These are phyloP conservation scores for Diploptera punctata DNA, from an alignment of 2,888 invertebrate species.

Conservation along the genomic window DNA sequence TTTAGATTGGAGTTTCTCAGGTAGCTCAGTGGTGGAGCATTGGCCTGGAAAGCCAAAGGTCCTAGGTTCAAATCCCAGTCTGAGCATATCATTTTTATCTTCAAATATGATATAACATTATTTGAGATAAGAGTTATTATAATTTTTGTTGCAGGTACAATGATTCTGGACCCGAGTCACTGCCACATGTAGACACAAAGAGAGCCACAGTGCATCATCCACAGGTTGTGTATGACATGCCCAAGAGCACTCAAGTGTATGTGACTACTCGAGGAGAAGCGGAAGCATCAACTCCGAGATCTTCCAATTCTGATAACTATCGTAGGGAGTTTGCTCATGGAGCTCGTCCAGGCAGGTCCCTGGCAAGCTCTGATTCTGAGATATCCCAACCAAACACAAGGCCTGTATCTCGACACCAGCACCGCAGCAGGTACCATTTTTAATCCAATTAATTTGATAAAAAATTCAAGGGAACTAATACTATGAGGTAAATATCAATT, in stretches of 20 bases:
- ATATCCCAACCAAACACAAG: slow-evolving; percentile 57
- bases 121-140: too few species aligned
- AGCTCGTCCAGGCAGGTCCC: slow-evolving; percentile 55
- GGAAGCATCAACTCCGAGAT: slow-evolving; percentile 38
- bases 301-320: slow-evolving; percentile 66
- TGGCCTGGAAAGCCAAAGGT: too few species aligned
- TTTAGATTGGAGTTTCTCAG: too few species aligned
- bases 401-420: slow-evolving; percentile 49
- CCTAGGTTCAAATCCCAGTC: too few species aligned
- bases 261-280: slow-evolving; percentile 44
- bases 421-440: slow-evolving; percentile 37
- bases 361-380: slow-evolving; percentile 63
- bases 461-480: background rate
- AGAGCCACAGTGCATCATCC: slow-evolving; percentile 62
- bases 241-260: slow-evolving; percentile 55
- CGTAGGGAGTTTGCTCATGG: slow-evolving; percentile 76
- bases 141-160: slow-evolving; percentile 35
- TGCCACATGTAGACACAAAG: slow-evolving; percentile 39
- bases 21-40: too few species aligned
- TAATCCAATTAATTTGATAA: background rate
- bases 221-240: slow-evolving; percentile 65
- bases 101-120: too few species aligned
- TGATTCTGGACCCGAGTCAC: slow-evolving; percentile 46
- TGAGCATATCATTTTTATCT: too few species aligned
- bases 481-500: too few species aligned